phyloP scores from a whole-genome alignment of 2,797 vertebrate species.

The Orestias chungarensis region DNA sequence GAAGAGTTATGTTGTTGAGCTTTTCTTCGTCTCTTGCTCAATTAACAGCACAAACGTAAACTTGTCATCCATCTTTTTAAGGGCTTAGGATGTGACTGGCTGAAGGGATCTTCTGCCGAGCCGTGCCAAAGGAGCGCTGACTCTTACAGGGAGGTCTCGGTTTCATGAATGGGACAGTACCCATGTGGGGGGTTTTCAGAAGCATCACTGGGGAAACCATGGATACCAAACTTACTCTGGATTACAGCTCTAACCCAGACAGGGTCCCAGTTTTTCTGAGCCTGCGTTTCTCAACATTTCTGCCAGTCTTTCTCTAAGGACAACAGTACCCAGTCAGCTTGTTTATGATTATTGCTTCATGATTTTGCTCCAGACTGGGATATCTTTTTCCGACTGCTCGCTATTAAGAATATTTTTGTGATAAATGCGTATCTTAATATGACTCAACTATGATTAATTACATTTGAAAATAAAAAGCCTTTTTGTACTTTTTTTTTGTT shows the following conservation, averaged over 20 bases:
- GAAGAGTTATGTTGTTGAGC: slow-evolving; percentile 42
- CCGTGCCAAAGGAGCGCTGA: slow-evolving; percentile 6
- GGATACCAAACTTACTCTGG: slow-evolving; percentile 41
- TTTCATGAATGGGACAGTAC: slow-evolving; percentile 34
- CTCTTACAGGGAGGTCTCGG: slow-evolving; percentile 27
- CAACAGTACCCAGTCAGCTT: not conserved
- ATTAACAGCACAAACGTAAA: slow-evolving; percentile 24
- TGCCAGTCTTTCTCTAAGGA: not conserved
- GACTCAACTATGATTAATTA: not conserved
- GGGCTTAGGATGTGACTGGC: slow-evolving; percentile 29
- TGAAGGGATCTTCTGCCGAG: slow-evolving; percentile 30
- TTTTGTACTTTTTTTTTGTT: not conserved
- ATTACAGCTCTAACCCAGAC: slow-evolving; percentile 19
- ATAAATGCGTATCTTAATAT: not conserved
- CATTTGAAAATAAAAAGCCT: not conserved
- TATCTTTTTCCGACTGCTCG: slow-evolving; percentile 11
- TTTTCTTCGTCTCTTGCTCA: slow-evolving; percentile 33
- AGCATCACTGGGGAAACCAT: slow-evolving; percentile 39
- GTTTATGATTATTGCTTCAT: not conserved
- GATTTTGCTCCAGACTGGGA: slow-evolving; percentile 22
- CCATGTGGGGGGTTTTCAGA: slow-evolving; percentile 9
- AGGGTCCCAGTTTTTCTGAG: slow-evolving; percentile 10
- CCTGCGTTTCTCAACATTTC: slow-evolving; percentile 3
- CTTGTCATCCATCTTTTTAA: slow-evolving; percentile 43
- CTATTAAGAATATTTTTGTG: not conserved